Evolutionary conservation across 2,797 vertebrate species (phyloP).

Genomic region (Eulemur albifrons): DNA sequence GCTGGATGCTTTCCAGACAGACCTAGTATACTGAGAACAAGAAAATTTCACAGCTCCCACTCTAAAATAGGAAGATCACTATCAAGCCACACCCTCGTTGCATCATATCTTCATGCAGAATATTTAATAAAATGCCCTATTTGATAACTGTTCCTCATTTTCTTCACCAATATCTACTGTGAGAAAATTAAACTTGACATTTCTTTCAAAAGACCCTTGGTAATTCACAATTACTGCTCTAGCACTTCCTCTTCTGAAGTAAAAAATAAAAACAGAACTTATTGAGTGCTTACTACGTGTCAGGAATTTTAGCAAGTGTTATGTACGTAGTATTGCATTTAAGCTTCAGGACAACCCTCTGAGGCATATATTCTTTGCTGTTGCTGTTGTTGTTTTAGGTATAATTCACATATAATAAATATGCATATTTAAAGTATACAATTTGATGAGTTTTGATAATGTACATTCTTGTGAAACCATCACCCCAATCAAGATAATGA

Average conservation of each 20-base stretch:
- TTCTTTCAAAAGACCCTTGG: slow-evolving; percentile 14
- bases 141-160: slow-evolving; percentile 23
- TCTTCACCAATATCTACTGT: neutral
- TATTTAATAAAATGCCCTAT: slow-evolving; percentile 7
- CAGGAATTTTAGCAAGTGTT: neutral
- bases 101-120: neutral
- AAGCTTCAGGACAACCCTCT: neutral
- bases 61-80: slow-evolving; percentile 7
- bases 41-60: neutral
- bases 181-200: slow-evolving; percentile 8
- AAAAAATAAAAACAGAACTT: slow-evolving; percentile 16
- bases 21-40: neutral
- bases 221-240: neutral
- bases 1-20: too few relatives aligned
- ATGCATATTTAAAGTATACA: neutral
- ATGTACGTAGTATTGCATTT: neutral
- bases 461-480: neutral
- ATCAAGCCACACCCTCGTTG: neutral
- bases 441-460: neutral
- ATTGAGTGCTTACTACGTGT: neutral
- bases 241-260: neutral
- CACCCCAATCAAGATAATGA: neutral
- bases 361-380: neutral
- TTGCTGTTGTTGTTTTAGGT: neutral
- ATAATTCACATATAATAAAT: slow-evolving; percentile 8